Base-by-base conservation (phyloP, 2,888 invertebrate species). In the Abrostola tripartita region DNA sequence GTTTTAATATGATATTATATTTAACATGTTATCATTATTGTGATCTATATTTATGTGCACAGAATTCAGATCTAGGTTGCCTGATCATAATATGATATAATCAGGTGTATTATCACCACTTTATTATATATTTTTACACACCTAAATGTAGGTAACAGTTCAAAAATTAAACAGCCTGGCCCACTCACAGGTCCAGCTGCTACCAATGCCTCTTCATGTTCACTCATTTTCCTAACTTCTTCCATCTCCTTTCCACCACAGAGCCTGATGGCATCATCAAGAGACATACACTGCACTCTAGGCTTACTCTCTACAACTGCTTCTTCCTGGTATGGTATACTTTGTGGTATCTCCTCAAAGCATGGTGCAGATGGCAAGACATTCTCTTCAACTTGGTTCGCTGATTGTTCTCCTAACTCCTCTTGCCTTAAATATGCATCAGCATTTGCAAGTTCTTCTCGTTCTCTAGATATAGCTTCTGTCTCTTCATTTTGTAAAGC, bases 91-190 rank as follows among this genome's bases (percentile, higher is more conserved):
- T 24, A 24, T 24, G 4, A 24, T 24, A 24, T 24, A 24, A 24
- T 24, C 24, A 24, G 24, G 24, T 24, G 24, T 24, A 4, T 24
- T 24, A 4, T 24, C 24, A 24, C 24, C 24, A 24, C 24, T 24
- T 2, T 24, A 24, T 2, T 24, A 24, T 24, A 24, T 24, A 24
- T 24, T 24, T 24, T 2, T 24, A 67, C 67, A 53, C 83, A 93
- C 94, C 90, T 92, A 74, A 93, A 92, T 63, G 92, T 93, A n/a
- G 91, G 86, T 24, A 94, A 74, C 41, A 94, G 84, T 82, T 94
- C 94, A 9, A 93, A 89, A 52, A 94, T 82, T 8, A 93, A 92
- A 82, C 94, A 91, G 49, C 93, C 93, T 35, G 92, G 88, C 0
- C 88, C 88, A 79, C 85, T 86, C 6, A 82, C 35, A 24, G 90